Conservation (phyloP, 2,888 invertebrate species). For the Myathropa florea region DNA sequence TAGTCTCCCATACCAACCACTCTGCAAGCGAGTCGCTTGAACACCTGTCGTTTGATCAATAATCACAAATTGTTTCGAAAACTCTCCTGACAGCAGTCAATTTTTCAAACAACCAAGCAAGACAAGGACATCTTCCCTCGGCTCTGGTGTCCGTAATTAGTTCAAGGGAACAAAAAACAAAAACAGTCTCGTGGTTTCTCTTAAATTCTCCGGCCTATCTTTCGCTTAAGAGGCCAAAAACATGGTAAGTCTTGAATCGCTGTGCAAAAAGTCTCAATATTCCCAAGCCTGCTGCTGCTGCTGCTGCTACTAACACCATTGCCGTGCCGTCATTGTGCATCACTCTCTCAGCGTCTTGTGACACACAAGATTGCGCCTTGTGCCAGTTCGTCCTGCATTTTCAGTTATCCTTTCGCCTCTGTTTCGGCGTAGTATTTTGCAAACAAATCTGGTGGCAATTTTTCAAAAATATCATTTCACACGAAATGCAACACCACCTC, state of each 20-base stretch:
- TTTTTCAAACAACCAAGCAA: not conserved
- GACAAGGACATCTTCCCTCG: not conserved
- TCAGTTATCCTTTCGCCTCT: not conserved
- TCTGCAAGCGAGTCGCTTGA: not conserved
- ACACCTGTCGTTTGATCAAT: not conserved
- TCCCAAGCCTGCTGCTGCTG: slow-evolving; percentile 11
- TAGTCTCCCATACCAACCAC: not conserved
- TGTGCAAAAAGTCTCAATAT: slow-evolving; percentile 36
- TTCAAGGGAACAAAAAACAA: not conserved
- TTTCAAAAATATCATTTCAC: slow-evolving; percentile 69
- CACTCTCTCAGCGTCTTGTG: not conserved
- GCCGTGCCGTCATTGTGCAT: not conserved
- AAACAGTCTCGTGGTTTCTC: not conserved
- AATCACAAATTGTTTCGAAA: not conserved
- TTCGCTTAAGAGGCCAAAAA: slow-evolving; percentile 9
- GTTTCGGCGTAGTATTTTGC: slow-evolving; percentile 18
- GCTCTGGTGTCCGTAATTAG: not conserved
- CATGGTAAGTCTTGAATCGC: slow-evolving; percentile 52
- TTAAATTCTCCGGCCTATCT: slow-evolving; percentile 7
- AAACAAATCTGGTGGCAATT: slow-evolving; percentile 64
- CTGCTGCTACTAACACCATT: not conserved
- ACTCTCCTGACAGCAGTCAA: not conserved
- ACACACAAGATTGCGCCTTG: slow-evolving; percentile 13
- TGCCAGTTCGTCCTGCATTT: slow-evolving; percentile 23
- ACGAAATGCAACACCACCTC: slow-evolving; percentile 40